Percentiles rank a stretch among this genome's conserved stretches.
These are phyloP conservation scores for Heliangelus exortis DNA, from an alignment of 2,797 vertebrate species.

Conservation along the genomic window DNA sequence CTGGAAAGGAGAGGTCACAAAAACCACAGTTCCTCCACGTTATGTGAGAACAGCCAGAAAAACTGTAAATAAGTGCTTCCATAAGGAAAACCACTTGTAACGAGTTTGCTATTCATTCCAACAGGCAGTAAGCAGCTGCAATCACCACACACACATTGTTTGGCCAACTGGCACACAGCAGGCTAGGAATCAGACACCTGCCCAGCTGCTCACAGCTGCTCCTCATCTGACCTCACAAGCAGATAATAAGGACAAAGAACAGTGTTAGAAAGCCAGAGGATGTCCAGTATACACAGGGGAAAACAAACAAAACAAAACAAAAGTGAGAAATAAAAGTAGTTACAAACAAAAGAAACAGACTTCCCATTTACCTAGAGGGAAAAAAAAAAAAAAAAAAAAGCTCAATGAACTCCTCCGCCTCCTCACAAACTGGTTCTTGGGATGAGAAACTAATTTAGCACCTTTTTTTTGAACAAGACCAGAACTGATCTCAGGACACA, in stretches of 20 bases:
- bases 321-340: not conserved
- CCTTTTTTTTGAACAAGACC: not conserved
- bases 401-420: not conserved
- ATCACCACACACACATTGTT: not conserved
- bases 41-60: not conserved
- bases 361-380: not conserved
- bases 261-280: not conserved
- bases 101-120: not conserved
- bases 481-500: not conserved
- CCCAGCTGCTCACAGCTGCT: not conserved
- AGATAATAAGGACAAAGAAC: not conserved
- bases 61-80: not conserved
- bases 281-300: no score
- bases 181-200: not conserved
- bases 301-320: not conserved
- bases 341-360: not conserved
- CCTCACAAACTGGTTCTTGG: not conserved
- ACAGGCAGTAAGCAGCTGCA: not conserved
- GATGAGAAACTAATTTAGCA: not conserved
- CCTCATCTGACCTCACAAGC: not conserved
- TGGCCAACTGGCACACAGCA: not conserved
- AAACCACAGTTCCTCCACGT: not conserved
- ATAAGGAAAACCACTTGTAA: not conserved
- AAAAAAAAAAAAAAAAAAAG: not conserved
- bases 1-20: not conserved